A percentile compares a stretch with the other conserved stretches of the same genome.
Evolutionary conservation across 2,888 invertebrate genomes (phyloP).

Genomic region (Ceraclea dissimilis): DNA sequence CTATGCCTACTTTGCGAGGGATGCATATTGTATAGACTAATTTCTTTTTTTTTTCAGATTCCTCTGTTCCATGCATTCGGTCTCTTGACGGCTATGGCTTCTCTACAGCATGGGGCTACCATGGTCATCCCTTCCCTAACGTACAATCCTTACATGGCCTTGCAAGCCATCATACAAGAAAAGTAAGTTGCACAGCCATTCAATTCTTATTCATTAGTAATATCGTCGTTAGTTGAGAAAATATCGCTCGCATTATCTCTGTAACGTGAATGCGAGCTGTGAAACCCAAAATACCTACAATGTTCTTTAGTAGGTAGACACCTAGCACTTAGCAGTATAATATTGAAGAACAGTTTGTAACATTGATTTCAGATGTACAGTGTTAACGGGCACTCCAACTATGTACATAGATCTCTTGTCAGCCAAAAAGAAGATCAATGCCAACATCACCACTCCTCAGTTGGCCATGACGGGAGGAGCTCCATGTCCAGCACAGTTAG

Average conservation of each 20-base stretch:
- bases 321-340: no score
- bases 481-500: slow-evolving; percentile 56
- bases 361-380: slow-evolving; percentile 54
- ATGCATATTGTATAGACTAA: no score
- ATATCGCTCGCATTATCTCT: not conserved
- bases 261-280: no score
- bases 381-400: slow-evolving; percentile 74
- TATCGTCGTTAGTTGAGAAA: not conserved
- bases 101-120: slow-evolving; percentile 53
- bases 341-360: no score
- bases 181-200: no score
- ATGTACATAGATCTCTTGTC: slow-evolving; percentile 73
- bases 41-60: no score
- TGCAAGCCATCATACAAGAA: slow-evolving; percentile 58
- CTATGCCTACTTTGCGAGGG: no score
- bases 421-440: slow-evolving; percentile 34
- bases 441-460: slow-evolving; percentile 40
- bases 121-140: slow-evolving; percentile 51
- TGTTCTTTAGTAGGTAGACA: no score
- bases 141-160: slow-evolving; percentile 54
- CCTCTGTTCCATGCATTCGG: slow-evolving; percentile 83
- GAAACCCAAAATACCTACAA: no score
- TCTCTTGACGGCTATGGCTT: slow-evolving; percentile 52
- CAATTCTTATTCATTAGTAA: not conserved
- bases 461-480: slow-evolving; percentile 67